phyloP scores from a whole-genome alignment of 2,113 vertebrate species.

The Phaethon lepturus region DNA sequence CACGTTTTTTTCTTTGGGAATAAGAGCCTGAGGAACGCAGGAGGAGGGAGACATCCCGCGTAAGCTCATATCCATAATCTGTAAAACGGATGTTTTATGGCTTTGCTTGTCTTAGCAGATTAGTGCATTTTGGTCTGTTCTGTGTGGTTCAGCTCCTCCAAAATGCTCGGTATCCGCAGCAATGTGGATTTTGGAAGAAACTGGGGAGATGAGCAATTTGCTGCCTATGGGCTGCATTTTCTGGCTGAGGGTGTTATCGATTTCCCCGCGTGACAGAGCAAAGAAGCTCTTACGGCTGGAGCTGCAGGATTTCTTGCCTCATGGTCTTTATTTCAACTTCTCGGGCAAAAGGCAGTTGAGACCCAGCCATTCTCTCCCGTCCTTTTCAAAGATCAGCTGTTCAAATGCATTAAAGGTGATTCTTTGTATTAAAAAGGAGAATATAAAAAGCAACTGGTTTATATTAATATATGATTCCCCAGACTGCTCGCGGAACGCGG shows the following conservation, averaged over 20 bases:
- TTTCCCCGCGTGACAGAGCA: not conserved
- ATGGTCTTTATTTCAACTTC: not conserved
- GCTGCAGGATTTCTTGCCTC: not conserved
- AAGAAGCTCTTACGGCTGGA: not conserved
- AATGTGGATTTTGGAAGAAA: not conserved
- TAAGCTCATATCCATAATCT: accelerated
- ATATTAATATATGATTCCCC: accelerated
- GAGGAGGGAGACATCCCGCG: not conserved
- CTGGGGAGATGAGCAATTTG: not conserved
- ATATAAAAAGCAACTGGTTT: not conserved
- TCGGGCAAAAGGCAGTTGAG: not conserved
- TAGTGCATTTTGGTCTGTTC: accelerated
- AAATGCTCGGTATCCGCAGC: accelerated
- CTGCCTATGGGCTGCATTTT: not conserved
- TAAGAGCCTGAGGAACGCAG: accelerated
- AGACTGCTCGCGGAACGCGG: not conserved
- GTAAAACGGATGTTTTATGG: not conserved
- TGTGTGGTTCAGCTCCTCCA: not conserved
- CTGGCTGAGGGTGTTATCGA: not conserved
- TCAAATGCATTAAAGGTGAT: accelerated
- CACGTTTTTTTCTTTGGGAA: not conserved
- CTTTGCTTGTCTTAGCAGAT: not conserved
- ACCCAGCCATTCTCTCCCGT: not conserved
- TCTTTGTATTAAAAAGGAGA: not conserved
- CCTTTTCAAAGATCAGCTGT: not conserved